Base-by-base conservation (phyloP, 2,797 vertebrate genomes). In the Sciurus carolinensis region DNA sequence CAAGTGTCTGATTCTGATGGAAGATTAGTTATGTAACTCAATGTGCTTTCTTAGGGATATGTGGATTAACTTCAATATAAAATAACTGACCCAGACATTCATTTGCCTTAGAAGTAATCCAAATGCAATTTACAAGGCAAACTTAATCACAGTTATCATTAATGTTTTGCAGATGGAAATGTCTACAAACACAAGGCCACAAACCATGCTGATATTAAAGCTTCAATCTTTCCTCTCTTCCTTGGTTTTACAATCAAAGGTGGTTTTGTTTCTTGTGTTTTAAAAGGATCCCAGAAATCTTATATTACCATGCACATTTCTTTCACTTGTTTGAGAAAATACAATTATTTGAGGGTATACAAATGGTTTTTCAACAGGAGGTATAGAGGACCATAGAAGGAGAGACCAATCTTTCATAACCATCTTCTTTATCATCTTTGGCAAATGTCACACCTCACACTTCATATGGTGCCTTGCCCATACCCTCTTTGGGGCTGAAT, bases 151-250 rank as follows among this genome's bases (percentile, higher is more conserved):
- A 30, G 17, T 59, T 91, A 3, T 91, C 93, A 89, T 80, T 64
- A 90, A 76, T 93, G 66, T 66, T 83, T 95, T 83, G 62, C 59
- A 76, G 47, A 36, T 80, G 59, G 42, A 72, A 95, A 75, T 71
- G 36, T 73, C 33, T 54, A 54, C 36, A 94, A 81, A 85, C 52
- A 15, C 85, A 73, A 54, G 71, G 24, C 54, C n/a, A 8, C 12
- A 77, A 87, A 36, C 80, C 84, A 50, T 50, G 26, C 67, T 1
- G 0, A 50, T 88, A 42, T 76, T 82, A 64, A 44, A 83, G 44
- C 50, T 47, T 67, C 64, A 26, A 14, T 50, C 50, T 82, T 83
- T 89, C 44, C 64, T 69, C 20, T 91, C 50, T 95, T 15, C 7
- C 28, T 36, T 7, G n/a, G 30, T 85, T 89, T 92, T 67, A 20